phyloP scores from a whole-genome alignment of 2,113 vertebrate genomes.

The Lampris incognitus region DNA sequence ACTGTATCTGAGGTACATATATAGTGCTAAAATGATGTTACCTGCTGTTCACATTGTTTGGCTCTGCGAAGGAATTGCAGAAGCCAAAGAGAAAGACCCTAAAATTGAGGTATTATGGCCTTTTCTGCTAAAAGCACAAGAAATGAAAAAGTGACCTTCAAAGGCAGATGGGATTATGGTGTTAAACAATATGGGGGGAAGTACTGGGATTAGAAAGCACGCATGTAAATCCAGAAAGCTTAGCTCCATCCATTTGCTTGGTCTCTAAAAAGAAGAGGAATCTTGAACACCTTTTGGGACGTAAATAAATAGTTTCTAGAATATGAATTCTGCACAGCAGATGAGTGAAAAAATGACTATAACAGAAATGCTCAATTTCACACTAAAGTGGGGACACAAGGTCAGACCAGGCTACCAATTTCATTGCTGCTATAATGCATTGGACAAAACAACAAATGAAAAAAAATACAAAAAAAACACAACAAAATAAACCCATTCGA shows the following conservation, averaged over 20 bases:
- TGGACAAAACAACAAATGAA: slow-evolving; percentile 25
- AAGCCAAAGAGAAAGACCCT: too few relatives aligned
- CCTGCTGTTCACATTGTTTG: too few relatives aligned
- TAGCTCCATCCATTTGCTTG: slow-evolving; percentile 19
- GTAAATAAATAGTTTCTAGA: slow-evolving; percentile 39
- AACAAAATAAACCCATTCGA: slow-evolving; percentile 51
- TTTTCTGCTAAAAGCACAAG: too few relatives aligned
- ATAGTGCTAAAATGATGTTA: too few relatives aligned
- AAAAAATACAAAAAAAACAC: slow-evolving; percentile 11
- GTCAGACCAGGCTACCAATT: slow-evolving; percentile 59
- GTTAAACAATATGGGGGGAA: not conserved
- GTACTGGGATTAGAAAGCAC: slow-evolving; percentile 3
- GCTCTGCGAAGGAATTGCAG: too few relatives aligned
- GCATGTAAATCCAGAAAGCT: not conserved
- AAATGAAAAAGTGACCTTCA: too few relatives aligned
- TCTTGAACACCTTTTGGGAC: slow-evolving; percentile 52
- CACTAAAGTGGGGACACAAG: slow-evolving; percentile 60
- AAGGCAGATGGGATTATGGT: not conserved
- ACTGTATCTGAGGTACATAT: too few relatives aligned
- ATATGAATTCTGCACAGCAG: slow-evolving; percentile 33
- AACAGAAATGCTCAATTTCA: slow-evolving; percentile 70
- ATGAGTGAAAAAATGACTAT: slow-evolving; percentile 70
- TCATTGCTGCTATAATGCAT: slow-evolving; percentile 48
- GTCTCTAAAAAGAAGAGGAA: slow-evolving; percentile 29
- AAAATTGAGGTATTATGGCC: too few relatives aligned